These are phyloP conservation scores for Eupithecia dodoneata DNA, from an alignment of 2,888 invertebrate species.

Conservation along the genomic window DNA sequence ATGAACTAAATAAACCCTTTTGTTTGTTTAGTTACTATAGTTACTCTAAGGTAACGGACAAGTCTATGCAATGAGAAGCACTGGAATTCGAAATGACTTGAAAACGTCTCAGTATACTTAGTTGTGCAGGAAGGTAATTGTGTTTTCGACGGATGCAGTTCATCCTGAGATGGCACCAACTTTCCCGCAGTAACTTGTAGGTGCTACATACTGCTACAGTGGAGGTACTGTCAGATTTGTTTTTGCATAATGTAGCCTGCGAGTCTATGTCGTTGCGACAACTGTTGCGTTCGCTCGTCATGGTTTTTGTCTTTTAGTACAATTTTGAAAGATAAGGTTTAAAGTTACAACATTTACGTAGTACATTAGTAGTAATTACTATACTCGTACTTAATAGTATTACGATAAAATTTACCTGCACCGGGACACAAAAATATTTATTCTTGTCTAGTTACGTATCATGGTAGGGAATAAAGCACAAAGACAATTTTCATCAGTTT, in stretches of 20 bases:
- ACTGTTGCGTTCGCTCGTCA: not conserved
- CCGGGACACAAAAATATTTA: not conserved
- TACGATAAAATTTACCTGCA: no score
- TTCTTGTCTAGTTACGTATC: not conserved
- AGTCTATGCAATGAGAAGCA: not conserved
- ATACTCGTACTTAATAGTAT: no score
- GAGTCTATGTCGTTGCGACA: not conserved
- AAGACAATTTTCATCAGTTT: not conserved
- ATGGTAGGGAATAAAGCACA: no score
- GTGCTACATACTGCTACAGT: not conserved
- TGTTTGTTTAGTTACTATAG: no score
- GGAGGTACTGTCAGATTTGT: not conserved
- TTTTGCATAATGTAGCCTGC: not conserved
- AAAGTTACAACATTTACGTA: not conserved
- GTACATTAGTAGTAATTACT: no score
- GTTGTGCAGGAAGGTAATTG: constrained; percentile 13
- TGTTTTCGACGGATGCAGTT: constrained; percentile 15
- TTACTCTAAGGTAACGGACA: no score
- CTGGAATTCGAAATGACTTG: not conserved
- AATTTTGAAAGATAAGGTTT: not conserved
- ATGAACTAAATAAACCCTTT: no score
- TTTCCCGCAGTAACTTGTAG: constrained; percentile 1
- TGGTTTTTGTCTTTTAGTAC: not conserved
- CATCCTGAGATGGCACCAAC: constrained; percentile 8
- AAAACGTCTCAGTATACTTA: constrained; percentile 8